Evolutionary conservation across 2,888 invertebrate genomes (phyloP), one percentile per base, ranked within the genome.

Genomic region (Sialis fuliginosa): DNA sequence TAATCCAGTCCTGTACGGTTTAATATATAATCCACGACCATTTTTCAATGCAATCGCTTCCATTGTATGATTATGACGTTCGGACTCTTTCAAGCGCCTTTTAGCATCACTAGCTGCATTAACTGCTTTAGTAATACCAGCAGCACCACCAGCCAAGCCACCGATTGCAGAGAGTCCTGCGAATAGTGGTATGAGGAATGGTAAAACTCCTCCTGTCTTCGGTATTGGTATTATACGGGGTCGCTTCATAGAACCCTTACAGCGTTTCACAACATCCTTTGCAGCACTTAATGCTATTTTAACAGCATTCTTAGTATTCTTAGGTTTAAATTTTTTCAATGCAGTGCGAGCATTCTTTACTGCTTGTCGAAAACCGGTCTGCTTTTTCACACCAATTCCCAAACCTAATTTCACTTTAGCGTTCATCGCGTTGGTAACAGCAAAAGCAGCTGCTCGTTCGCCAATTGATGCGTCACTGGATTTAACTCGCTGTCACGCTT

Each of bases 41-140:
- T 54, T 58, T 4, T 53, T 56, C 9, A 56, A 7, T 12, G 55
- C 52, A n/a, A 56, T 52, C 4, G 48, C 50, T 49, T 58, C 54
- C 54, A 58, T 57, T 8, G 50, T 50, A 48, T 51, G 43, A 48
- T 59, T 57, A 49, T 59, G 58, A 22, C 56, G 48, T 49, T 54
- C 43, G 8, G 46, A 47, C 48, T 60, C 58, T 6, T 50, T 45
- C 30, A 58, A 49, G 39, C 51, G 45, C 22, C 48, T 42, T 45
- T 54, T 49, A 5, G 54, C 54, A 13, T 48, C 45, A 12, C 52
- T 54, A 8, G 55, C 54, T 40, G 52, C 49, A 12, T 53, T 57
- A 7, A 56, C 52, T 22, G 56, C 54, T 49, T 54, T 55, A 1
- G 52, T 53, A 37, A 58, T 50, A 6, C 50, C 52, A 10, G 53